Evolutionary conservation across 2,797 vertebrate species (phyloP), one percentile per base, ranked within the genome.

Genomic region (Ctenopoma kingsleyae): DNA sequence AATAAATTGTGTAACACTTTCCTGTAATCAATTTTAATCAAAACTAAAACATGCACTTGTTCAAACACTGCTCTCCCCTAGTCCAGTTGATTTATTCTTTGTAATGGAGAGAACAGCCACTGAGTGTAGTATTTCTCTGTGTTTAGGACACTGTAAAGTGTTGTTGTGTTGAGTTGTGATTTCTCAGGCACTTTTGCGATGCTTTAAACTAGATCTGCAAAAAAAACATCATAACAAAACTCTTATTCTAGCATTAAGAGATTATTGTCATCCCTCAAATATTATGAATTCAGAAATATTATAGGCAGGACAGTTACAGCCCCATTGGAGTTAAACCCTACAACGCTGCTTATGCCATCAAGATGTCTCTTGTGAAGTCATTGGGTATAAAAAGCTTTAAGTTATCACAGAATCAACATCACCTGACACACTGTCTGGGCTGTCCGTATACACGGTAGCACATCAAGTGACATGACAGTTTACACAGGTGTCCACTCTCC

Each of bases 401-500:
- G 56, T 79, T 71, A 71, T 79, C 66, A 52, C 27, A 75, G 64
- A 66, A 65, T 77, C 74, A 80, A 61, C 72, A 70, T 78, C 71
- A 74, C 17, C 70, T 70, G 75, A 74, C 67, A 23, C 6, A 6
- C 27, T 30, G 27, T 30, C 27, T 30, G 57, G 66, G 63, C 75
- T 58, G 58, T 76, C 75, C 64, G 72, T 46, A 40, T 64, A 72
- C 75, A 60, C 53, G 15, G 63, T 11, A 20, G 30, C 55, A 32
- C 69, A 36, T 35, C 3, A 23, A 66, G 56, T 72, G 78, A 89
- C 77, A 63, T 54, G 78, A 74, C 75, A 73, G 87, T 93, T 92
- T 93, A 86, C 87, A 87, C 81, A 92, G 91, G 88, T 88, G 89
- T 87, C 81, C 72, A 41, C 63, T 84, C 55, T 54, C 58, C 43